phyloP scores from a whole-genome alignment of 1,140 invertebrate genomes.

The Antheraea mylitta region DNA sequence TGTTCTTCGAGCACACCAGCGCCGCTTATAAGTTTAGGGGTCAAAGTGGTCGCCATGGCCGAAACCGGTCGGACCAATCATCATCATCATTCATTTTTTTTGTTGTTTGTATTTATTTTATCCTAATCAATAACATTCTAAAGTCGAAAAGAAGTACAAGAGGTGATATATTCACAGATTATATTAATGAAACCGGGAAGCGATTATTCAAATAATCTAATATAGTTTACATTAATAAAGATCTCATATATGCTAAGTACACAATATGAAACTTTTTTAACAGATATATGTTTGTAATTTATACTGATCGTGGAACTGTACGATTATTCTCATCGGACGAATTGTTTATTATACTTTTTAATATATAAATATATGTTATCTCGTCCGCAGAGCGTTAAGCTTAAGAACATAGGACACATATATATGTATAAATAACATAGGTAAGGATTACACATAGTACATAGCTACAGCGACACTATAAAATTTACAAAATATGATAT shows the following conservation, averaged over 20 bases:
- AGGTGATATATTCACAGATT: neutral
- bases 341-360: slow-evolving; percentile 31
- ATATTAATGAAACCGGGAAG: neutral
- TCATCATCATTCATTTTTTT: too few species aligned
- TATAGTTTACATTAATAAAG: slow-evolving; percentile 2
- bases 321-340: neutral
- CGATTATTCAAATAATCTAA: slow-evolving; percentile 9
- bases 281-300: neutral
- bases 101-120: neutral
- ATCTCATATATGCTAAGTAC: too few species aligned
- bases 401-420: slow-evolving; percentile 60
- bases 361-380: slow-evolving; percentile 55
- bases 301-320: neutral
- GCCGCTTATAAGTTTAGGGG: too few species aligned
- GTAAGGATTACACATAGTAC: slow-evolving; percentile 56
- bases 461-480: slow-evolving; percentile 75
- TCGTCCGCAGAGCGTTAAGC: slow-evolving; percentile 72
- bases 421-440: slow-evolving; percentile 48
- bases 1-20: too few species aligned
- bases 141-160: neutral
- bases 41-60: too few species aligned
- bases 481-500: slow-evolving; percentile 79
- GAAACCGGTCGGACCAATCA: too few species aligned
- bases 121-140: neutral
- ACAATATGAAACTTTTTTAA: neutral